Conservation (phyloP, 2,113 vertebrate species). For the Rattus rattus region DNA sequence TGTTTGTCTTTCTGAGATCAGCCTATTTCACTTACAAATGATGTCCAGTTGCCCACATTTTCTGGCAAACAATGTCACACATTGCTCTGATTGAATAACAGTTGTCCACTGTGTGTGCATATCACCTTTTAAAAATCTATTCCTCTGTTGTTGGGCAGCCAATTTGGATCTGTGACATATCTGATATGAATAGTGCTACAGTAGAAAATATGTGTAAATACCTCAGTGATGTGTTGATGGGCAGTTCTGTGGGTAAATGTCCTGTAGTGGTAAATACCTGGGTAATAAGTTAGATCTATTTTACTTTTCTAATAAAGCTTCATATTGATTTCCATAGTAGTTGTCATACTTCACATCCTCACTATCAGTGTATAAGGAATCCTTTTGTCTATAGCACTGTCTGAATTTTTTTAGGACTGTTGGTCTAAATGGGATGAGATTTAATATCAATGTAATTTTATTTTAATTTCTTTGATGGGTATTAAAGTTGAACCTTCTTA, state of each 20-base stretch:
- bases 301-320: background rate
- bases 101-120: background rate
- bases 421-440: background rate
- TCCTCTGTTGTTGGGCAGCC: background rate
- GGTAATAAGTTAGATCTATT: background rate
- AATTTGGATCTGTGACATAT: background rate
- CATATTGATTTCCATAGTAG: background rate
- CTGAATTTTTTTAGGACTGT: background rate
- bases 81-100: background rate
- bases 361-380: background rate
- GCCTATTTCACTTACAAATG: background rate
- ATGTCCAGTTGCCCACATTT: background rate
- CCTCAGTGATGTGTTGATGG: background rate
- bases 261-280: background rate
- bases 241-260: background rate
- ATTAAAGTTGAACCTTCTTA: background rate
- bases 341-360: background rate
- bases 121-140: background rate
- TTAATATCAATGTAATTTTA: background rate
- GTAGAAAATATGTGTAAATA: background rate
- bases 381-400: background rate
- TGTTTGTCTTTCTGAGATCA: background rate
- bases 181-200: background rate
- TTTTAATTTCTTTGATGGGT: background rate
- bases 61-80: too few species aligned